These are phyloP conservation scores for Unio delphinus DNA, from an alignment of 2,888 invertebrate genomes.

Conservation along the genomic window DNA sequence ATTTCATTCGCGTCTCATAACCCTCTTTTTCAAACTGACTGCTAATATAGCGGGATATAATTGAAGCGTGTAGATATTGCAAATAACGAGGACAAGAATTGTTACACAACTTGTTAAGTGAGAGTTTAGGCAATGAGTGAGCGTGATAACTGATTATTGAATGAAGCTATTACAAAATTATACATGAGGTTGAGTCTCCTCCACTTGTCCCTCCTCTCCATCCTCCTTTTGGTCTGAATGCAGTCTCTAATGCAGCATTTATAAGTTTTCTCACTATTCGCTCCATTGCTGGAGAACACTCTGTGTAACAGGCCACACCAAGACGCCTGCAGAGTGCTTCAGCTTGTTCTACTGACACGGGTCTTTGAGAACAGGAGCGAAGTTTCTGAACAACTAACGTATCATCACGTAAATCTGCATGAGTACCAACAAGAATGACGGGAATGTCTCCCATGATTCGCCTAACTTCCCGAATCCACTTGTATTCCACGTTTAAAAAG, in stretches of 20 bases:
- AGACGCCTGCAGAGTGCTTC: slow-evolving; percentile 38
- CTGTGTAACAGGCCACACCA: slow-evolving; percentile 57
- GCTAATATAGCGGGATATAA: too few species aligned
- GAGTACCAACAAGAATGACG: slow-evolving; percentile 55
- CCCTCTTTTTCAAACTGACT: too few species aligned
- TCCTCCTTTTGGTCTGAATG: slow-evolving; percentile 28
- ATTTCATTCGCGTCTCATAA: too few species aligned
- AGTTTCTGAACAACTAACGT: slow-evolving; percentile 38
- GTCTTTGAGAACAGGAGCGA: slow-evolving; percentile 31
- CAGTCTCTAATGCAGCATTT: slow-evolving; percentile 54
- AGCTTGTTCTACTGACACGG: slow-evolving; percentile 43
- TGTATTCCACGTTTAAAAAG: slow-evolving; percentile 42
- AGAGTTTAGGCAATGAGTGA: too few species aligned
- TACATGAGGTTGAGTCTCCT: too few species aligned
- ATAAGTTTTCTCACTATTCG: slow-evolving; percentile 49
- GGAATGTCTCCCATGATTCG: slow-evolving; percentile 47
- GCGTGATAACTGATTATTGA: too few species aligned
- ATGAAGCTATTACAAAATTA: too few species aligned
- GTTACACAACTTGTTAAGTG: too few species aligned
- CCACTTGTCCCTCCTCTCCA: too few species aligned
- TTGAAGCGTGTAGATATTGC: too few species aligned
- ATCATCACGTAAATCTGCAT: slow-evolving; percentile 52
- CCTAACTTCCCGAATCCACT: slow-evolving; percentile 55
- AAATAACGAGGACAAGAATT: too few species aligned
- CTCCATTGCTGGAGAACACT: slow-evolving; percentile 56